A percentile compares a stretch with the other conserved stretches of the same genome.
Evolutionary conservation across 1,140 invertebrate species (phyloP).

Genomic region (Oreohelix idahoensis): DNA sequence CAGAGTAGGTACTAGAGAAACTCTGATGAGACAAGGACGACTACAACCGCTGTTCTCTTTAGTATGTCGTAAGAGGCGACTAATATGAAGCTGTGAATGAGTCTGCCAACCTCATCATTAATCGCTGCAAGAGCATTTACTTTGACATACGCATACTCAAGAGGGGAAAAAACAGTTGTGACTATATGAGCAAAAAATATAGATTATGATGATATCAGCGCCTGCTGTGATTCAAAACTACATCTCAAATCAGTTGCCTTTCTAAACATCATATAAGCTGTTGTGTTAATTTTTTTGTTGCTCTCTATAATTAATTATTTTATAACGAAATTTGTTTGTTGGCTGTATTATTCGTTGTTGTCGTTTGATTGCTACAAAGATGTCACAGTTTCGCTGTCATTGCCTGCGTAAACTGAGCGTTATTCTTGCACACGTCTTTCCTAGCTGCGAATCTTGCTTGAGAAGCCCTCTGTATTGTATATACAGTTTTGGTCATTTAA

Average conservation of each 20-base stretch:
- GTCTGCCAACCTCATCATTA: slow-evolving; percentile 91
- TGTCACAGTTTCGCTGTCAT: too few relatives aligned
- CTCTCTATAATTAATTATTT: neutral
- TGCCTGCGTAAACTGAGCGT: too few relatives aligned
- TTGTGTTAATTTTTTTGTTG: neutral
- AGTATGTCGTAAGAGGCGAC: slow-evolving; percentile 90
- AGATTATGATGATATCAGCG: slow-evolving; percentile 92
- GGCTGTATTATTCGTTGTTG: too few relatives aligned
- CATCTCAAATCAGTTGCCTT: slow-evolving; percentile 88
- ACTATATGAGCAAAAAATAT: slow-evolving; percentile 89
- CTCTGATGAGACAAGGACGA: too few relatives aligned
- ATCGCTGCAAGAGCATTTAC: slow-evolving; percentile 89
- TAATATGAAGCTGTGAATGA: slow-evolving; percentile 94
- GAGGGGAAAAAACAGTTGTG: slow-evolving; percentile 94
- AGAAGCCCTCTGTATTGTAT: too few relatives aligned
- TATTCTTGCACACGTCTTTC: too few relatives aligned
- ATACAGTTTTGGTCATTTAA: too few relatives aligned
- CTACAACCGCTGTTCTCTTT: too few relatives aligned
- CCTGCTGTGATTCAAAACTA: slow-evolving; percentile 94
- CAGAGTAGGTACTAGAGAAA: too few relatives aligned
- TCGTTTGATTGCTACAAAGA: too few relatives aligned
- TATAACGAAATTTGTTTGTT: too few relatives aligned
- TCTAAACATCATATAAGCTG: slow-evolving; percentile 76
- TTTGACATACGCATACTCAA: slow-evolving; percentile 91
- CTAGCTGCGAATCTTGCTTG: too few relatives aligned